Percentiles rank a stretch among this genome's conserved stretches.
Evolutionary conservation across 2,113 vertebrate genomes (phyloP).

Genomic region (Herpailurus yagouaroundi): DNA sequence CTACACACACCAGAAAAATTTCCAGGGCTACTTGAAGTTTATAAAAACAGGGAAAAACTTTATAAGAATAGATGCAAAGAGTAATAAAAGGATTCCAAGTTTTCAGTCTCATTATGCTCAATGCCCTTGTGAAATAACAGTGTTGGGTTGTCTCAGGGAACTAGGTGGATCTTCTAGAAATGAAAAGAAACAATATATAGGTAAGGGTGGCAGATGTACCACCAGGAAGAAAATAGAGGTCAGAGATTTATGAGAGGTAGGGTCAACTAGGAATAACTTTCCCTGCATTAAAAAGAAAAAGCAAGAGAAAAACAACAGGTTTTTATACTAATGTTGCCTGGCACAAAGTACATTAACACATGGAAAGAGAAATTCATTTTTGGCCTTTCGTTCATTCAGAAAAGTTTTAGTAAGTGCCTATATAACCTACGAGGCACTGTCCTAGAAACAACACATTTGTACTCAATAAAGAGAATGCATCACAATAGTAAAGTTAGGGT

Average conservation of each 20-base stretch:
- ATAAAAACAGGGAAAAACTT: not conserved
- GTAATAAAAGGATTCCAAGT: not conserved
- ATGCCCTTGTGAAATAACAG: not conserved
- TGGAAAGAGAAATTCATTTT: slow-evolving; percentile 10
- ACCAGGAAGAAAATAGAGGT: not conserved
- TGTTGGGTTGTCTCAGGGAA: not conserved
- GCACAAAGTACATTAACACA: not conserved
- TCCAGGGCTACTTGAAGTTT: not conserved
- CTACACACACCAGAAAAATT: not conserved
- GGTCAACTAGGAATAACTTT: not conserved
- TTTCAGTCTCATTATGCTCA: not conserved
- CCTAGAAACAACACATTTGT: not conserved
- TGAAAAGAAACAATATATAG: not conserved
- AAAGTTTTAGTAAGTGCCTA: not conserved
- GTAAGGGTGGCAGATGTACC: not conserved
- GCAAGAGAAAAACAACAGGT: not conserved
- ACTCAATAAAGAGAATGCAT: not conserved
- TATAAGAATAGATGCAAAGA: not conserved
- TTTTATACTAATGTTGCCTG: not conserved
- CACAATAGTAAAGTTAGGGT: not conserved
- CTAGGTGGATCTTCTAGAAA: not conserved
- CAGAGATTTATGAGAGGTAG: not conserved
- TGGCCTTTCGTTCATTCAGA: not conserved
- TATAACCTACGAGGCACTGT: not conserved
- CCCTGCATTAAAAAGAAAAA: not conserved